Evolutionary conservation across 2,888 invertebrate genomes (phyloP).

Genomic region (Phasia obesa): DNA sequence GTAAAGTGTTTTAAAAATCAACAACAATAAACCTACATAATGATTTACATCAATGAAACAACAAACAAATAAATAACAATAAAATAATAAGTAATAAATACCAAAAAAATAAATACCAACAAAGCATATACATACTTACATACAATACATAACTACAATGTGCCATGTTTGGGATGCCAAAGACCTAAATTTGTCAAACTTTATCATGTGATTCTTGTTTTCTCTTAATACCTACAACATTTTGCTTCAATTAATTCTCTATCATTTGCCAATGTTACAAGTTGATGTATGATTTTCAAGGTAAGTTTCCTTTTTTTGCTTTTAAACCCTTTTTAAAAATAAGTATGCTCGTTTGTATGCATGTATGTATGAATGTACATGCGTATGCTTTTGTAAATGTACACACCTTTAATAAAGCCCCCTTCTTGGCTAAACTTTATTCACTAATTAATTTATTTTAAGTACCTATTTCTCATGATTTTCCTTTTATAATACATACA

Average conservation of each 20-base stretch:
- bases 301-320: conserved; percentile 37
- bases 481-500: too few species aligned
- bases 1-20: too few species aligned
- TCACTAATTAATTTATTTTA: conserved; percentile 30
- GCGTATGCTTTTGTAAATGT: background rate
- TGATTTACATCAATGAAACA: too few species aligned
- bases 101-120: background rate
- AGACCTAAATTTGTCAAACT: conserved; percentile 31
- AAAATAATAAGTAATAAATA: background rate
- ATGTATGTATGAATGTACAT: background rate
- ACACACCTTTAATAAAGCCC: conserved; percentile 27
- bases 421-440: background rate
- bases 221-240: conserved; percentile 17
- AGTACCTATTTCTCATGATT: background rate
- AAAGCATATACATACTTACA: conserved; percentile 12
- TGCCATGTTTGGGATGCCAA: conserved; percentile 54
- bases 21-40: too few species aligned
- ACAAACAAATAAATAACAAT: background rate
- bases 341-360: background rate
- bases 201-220: conserved; percentile 62
- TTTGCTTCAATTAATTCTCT: conserved; percentile 60
- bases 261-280: conserved; percentile 62
- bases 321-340: too few species aligned
- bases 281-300: conserved; percentile 55
- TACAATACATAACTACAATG: too few species aligned